These are phyloP conservation scores for Morpho helenor DNA, from an alignment of 2,888 invertebrate species.

Conservation along the genomic window DNA sequence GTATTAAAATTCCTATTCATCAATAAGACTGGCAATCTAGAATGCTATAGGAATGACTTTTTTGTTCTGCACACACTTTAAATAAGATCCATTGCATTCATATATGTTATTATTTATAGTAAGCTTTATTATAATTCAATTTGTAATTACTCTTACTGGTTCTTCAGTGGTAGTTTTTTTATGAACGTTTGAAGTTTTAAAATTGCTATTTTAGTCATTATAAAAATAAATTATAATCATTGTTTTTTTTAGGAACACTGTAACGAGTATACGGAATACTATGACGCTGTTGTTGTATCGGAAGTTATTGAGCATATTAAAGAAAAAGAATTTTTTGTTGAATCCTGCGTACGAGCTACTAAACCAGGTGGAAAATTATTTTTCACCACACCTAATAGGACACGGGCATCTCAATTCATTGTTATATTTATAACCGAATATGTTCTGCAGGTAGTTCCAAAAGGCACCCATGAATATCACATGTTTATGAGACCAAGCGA, in stretches of 20 bases:
- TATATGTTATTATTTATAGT: too few relatives aligned
- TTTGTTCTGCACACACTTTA: too few relatives aligned
- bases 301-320: conserved; percentile 95
- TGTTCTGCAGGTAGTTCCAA: conserved; percentile 84
- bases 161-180: too few relatives aligned
- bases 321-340: conserved; percentile 84
- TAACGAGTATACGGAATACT: conserved; percentile 43
- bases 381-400: conserved; percentile 83
- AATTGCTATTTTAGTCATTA: neutral
- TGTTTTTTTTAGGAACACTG: conserved; percentile 68
- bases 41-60: too few relatives aligned
- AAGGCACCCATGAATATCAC: conserved; percentile 94
- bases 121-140: too few relatives aligned
- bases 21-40: too few relatives aligned
- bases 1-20: too few relatives aligned
- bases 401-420: conserved; percentile 81
- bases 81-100: too few relatives aligned
- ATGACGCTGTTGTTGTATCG: conserved; percentile 92
- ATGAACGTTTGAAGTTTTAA: neutral
- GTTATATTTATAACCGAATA: conserved; percentile 88
- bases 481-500: conserved; percentile 92
- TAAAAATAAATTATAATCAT: neutral
- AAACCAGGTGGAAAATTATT: conserved; percentile 86
- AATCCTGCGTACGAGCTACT: conserved; percentile 81
- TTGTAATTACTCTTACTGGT: too few relatives aligned